phyloP scores from a whole-genome alignment of 2,113 vertebrate species.

The Colius striatus region DNA sequence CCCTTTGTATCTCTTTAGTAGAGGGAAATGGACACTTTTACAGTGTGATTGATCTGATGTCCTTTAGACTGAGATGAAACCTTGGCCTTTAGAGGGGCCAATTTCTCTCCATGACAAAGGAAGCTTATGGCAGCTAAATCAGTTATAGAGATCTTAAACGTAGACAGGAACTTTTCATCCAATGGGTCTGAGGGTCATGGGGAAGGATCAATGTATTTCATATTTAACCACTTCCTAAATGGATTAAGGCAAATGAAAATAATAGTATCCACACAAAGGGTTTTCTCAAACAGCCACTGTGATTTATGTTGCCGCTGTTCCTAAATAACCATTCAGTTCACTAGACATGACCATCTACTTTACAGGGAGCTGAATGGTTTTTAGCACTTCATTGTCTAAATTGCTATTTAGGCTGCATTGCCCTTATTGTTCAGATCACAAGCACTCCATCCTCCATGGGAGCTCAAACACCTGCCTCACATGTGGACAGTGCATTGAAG shows the following conservation, averaged over 20 bases:
- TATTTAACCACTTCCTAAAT: not conserved
- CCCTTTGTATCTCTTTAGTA: not conserved
- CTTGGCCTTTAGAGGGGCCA: not conserved
- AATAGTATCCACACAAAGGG: not conserved
- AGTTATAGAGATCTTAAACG: not conserved
- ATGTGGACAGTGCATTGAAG: not conserved
- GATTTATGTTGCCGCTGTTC: not conserved
- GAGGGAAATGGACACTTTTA: not conserved
- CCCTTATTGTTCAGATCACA: not conserved
- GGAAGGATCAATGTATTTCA: not conserved
- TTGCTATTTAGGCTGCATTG: not conserved
- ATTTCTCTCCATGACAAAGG: not conserved
- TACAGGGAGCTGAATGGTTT: not conserved
- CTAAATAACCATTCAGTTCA: not conserved
- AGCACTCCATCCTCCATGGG: accelerated
- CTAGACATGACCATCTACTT: not conserved
- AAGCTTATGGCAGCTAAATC: not conserved
- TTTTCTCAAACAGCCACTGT: not conserved
- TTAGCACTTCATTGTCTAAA: not conserved
- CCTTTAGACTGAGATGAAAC: not conserved
- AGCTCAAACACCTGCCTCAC: not conserved
- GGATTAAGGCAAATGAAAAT: not conserved
- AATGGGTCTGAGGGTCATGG: not conserved
- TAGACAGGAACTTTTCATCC: not conserved
- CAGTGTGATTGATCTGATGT: not conserved